Conservation (phyloP, 2,113 vertebrate species). For the Atherinomorus stipes region DNA sequence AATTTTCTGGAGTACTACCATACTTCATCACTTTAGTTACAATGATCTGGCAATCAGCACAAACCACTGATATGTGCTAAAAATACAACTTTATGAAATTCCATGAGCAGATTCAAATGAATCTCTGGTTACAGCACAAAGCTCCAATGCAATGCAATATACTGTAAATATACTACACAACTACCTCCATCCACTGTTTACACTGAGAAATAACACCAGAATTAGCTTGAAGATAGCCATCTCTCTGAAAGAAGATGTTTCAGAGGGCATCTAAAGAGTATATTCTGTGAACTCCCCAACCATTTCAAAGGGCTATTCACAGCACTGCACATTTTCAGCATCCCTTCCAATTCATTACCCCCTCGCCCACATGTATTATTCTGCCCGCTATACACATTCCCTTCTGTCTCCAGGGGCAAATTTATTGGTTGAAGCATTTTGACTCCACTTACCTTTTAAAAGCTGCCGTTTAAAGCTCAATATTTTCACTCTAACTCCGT, state of each 20-base stretch:
- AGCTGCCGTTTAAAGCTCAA: constrained; percentile 77
- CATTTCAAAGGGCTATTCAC: constrained; percentile 68
- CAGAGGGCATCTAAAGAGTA: constrained; percentile 45
- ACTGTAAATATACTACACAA: constrained; percentile 30
- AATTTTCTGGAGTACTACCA: no score
- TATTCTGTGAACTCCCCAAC: constrained; percentile 68
- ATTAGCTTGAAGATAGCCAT: constrained; percentile 44
- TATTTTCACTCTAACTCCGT: constrained; percentile 60
- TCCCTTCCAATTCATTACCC: constrained; percentile 84
- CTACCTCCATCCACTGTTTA: not conserved
- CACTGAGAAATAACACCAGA: constrained; percentile 12
- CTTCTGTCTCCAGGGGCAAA: constrained; percentile 78
- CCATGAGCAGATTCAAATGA: not conserved
- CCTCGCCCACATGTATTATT: constrained; percentile 79
- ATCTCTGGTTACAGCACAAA: not conserved
- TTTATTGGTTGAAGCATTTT: constrained; percentile 81
- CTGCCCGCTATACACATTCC: constrained; percentile 72
- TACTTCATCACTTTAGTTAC: no score
- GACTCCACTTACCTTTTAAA: constrained; percentile 82
- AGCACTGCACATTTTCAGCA: constrained; percentile 66
- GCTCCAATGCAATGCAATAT: not conserved
- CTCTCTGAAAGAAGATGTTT: constrained; percentile 49
- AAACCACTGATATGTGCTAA: not conserved
- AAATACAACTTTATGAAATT: not conserved
- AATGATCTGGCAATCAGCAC: no score